phyloP scores from a whole-genome alignment of 2,797 vertebrate genomes.

The Sebastes itinus region DNA sequence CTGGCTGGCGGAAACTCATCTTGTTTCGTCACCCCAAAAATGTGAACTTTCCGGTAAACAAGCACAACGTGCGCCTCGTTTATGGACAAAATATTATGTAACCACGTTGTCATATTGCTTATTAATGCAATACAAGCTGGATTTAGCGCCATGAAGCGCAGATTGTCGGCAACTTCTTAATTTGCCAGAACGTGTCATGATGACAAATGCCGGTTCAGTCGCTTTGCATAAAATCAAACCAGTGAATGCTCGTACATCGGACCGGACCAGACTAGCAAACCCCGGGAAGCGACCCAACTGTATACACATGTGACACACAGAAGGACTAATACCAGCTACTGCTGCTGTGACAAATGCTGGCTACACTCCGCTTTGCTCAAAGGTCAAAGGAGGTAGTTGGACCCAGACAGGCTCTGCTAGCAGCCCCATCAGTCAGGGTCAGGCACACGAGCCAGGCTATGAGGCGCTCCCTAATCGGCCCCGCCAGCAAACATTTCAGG shows the following conservation, averaged over 20 bases:
- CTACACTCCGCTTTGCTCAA: conserved; percentile 15
- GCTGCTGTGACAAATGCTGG: conserved; percentile 22
- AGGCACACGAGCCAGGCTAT: neutral
- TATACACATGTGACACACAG: neutral
- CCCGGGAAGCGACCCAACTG: too few species aligned
- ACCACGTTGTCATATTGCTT: too few species aligned
- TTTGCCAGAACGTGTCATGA: neutral
- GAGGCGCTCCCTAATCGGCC: neutral
- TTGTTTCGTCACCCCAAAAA: neutral
- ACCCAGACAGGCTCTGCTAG: conserved; percentile 13
- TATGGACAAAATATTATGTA: too few species aligned
- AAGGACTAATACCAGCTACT: neutral
- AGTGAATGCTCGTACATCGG: neutral
- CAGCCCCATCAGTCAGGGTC: conserved; percentile 11
- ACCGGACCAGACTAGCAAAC: neutral
- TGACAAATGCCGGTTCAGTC: neutral
- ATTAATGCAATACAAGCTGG: neutral
- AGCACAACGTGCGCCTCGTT: neutral
- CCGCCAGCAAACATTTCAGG: conserved; percentile 26
- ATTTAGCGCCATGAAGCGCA: neutral
- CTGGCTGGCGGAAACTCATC: too few species aligned
- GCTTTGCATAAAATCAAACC: neutral
- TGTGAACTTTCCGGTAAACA: neutral
- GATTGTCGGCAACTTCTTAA: too few species aligned
- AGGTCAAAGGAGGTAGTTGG: conserved; percentile 39